Base-by-base conservation (phyloP, 2,888 invertebrate species). In the Pseudanteris insignis region DNA sequence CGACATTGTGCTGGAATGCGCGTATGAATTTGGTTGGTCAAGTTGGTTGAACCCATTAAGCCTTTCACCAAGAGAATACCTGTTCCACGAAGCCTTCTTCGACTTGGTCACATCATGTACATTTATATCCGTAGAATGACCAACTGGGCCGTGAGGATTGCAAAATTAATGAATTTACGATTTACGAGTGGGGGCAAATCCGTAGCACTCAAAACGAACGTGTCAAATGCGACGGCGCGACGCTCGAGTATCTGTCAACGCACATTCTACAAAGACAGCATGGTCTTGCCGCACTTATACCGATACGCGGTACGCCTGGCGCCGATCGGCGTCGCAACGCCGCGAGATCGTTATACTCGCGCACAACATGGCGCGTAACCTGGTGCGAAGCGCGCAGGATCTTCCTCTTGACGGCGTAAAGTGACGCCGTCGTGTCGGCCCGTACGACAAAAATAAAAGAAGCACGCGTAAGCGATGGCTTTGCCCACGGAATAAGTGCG, bases 161-260 rank as follows among this genome's bases (percentile, higher is more conserved):
- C n/a, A n/a, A n/a, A n/a, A n/a, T n/a, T n/a, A n/a, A n/a, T n/a
- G n/a, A n/a, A n/a, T n/a, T n/a, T n/a, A n/a, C n/a, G n/a, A n/a
- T n/a, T 21, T 15, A 15, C 26, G 15, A 9, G 40, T 18, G 34
- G 50, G 40, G 28, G 50, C 2, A 28, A 15, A 9, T n/a, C n/a
- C n/a, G n/a, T n/a, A n/a, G n/a, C n/a, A n/a, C n/a, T n/a, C n/a
- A n/a, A 50, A 44, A 47, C 41, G 33, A 40, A 57, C 46, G 47
- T 41, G 53, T 48, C 57, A 65, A 70, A 68, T 65, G 73, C 72
- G 70, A 67, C 69, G 70, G 71, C 71, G 72, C 68, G 63, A 67
- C 62, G 65, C 67, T 62, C 30, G 69, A 60, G 65, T 74, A 75
- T 77, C 75, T 74, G 76, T 76, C 74, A 74, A 74, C 73, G 71